Conservation (phyloP, 2,888 invertebrate genomes). For the Flexamia atlantica region DNA sequence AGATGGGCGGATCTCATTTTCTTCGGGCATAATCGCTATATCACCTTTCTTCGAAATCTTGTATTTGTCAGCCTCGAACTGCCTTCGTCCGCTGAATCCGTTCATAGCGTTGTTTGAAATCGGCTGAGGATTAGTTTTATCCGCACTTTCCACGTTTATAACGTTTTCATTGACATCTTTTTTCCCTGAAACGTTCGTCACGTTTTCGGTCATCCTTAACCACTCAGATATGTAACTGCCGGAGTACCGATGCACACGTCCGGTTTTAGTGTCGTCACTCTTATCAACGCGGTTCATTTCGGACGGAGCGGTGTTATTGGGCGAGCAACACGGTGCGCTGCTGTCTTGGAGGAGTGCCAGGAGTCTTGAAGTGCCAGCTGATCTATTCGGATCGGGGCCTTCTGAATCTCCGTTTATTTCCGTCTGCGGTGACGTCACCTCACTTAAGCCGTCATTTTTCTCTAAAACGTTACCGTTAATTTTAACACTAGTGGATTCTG, state of each 20-base stretch:
- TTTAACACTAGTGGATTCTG: conserved; percentile 41
- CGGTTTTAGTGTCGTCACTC: conserved; percentile 30
- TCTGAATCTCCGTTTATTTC: conserved; percentile 57
- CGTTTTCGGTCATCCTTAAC: conserved; percentile 60
- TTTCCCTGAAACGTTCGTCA: neutral
- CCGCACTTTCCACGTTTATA: neutral
- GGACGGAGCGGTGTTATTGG: conserved; percentile 48
- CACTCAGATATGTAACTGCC: conserved; percentile 60
- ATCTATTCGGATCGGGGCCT: conserved; percentile 58
- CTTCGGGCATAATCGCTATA: conserved; percentile 65
- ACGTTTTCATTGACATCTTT: conserved; percentile 15
- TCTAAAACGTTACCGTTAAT: conserved; percentile 50
- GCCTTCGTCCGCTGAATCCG: conserved; percentile 68
- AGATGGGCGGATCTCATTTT: conserved; percentile 48
- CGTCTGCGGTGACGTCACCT: conserved; percentile 57
- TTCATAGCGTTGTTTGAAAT: neutral
- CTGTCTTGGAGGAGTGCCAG: conserved; percentile 79
- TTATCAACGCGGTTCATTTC: conserved; percentile 58
- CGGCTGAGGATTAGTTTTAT: neutral
- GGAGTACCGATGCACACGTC: conserved; percentile 15
- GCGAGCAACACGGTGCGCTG: conserved; percentile 37
- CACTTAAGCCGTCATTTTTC: conserved; percentile 42
- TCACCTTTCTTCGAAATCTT: conserved; percentile 63
- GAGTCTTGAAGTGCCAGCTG: conserved; percentile 74
- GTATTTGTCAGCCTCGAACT: conserved; percentile 64